Conservation (phyloP, 2,797 vertebrate genomes). For the Galagoides demidoff region DNA sequence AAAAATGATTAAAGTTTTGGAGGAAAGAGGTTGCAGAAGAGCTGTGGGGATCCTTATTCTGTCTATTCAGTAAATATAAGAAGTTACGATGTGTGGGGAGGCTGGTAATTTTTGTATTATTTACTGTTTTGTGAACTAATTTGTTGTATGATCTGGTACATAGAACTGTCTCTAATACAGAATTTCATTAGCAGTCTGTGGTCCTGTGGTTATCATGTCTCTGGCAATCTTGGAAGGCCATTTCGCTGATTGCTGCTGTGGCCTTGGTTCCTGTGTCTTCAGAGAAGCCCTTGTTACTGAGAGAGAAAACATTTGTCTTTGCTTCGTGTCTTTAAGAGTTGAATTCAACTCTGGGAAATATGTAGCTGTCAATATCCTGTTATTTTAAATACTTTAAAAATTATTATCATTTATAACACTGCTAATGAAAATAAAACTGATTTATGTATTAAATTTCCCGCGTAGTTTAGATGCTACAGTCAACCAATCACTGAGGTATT, state of each 20-base stretch:
- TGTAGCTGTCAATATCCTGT: neutral
- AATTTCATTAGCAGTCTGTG: neutral
- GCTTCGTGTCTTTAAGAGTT: neutral
- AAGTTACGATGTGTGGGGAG: neutral
- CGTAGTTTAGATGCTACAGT: neutral
- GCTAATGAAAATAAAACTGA: neutral
- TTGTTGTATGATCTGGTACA: neutral
- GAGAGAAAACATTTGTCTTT: neutral
- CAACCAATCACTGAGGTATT: neutral
- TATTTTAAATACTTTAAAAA: conserved; percentile 3
- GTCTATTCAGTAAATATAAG: neutral
- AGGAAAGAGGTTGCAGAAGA: neutral
- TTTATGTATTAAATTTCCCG: neutral
- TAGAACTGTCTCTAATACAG: neutral
- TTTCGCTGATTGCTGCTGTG: neutral
- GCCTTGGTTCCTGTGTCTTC: neutral
- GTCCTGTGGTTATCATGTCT: neutral
- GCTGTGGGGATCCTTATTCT: neutral
- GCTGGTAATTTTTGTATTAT: neutral
- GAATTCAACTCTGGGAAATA: neutral
- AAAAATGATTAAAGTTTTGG: neutral
- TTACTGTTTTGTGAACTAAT: neutral
- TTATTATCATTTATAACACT: neutral
- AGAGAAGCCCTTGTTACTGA: neutral
- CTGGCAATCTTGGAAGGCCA: neutral